Evolutionary conservation across 2,113 vertebrate genomes (phyloP).

Genomic region (Dendropsophus ebraccatus): DNA sequence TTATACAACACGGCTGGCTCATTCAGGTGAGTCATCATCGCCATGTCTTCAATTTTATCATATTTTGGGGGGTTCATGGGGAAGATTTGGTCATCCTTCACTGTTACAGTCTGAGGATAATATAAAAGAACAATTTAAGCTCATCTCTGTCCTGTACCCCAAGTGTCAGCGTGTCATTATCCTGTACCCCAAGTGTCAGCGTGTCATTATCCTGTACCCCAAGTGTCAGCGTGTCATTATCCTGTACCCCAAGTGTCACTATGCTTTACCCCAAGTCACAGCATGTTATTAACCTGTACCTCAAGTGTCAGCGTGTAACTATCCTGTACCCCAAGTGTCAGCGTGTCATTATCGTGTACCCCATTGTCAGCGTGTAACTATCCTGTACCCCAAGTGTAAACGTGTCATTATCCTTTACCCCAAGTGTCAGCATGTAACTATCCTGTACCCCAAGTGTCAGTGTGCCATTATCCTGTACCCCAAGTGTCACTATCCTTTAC

Average conservation of each 20-base stretch:
- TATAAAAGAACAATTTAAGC: neutral
- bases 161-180: neutral
- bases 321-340: too few species aligned
- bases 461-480: too few species aligned
- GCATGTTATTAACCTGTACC: neutral
- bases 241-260: neutral
- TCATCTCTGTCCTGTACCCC: neutral
- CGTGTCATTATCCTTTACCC: too few species aligned
- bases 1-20: conserved; percentile 78
- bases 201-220: neutral
- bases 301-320: neutral
- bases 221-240: neutral
- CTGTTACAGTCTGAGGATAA: conserved; percentile 71
- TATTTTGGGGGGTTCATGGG: conserved; percentile 85
- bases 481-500: too few species aligned
- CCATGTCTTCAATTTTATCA: conserved; percentile 90
- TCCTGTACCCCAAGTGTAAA: too few species aligned
- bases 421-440: too few species aligned
- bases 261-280: neutral
- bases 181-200: neutral
- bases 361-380: too few species aligned
- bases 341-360: too few species aligned
- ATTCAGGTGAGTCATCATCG: conserved; percentile 84
- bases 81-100: conserved; percentile 78
- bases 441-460: too few species aligned